Conservation (phyloP, 2,113 vertebrate species). For the Anhinga anhinga region DNA sequence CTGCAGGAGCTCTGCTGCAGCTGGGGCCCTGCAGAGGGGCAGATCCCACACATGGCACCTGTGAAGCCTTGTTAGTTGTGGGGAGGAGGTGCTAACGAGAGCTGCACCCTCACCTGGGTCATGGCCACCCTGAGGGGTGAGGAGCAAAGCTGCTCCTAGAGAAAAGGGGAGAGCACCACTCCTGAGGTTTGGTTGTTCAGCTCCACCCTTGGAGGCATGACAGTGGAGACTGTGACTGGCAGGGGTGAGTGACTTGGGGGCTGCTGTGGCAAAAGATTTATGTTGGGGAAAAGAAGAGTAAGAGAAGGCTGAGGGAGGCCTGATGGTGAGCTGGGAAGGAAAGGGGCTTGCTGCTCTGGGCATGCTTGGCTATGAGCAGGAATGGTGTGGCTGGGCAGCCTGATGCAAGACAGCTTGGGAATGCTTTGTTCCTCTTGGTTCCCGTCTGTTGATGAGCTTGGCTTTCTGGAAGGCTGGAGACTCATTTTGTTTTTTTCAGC, state of each 20-base stretch:
- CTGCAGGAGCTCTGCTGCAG: background rate
- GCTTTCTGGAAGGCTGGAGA: background rate
- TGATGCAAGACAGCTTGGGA: background rate
- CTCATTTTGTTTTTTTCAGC: background rate
- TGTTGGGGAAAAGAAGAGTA: background rate
- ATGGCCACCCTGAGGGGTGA: rapidly evolving
- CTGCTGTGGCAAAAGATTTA: background rate
- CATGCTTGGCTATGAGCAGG: background rate
- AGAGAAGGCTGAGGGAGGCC: background rate
- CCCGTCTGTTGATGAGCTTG: background rate
- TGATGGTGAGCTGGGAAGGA: background rate
- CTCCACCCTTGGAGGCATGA: rapidly evolving
- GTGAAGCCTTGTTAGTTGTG: background rate
- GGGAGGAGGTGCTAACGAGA: background rate
- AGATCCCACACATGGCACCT: background rate
- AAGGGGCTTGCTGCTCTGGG: background rate
- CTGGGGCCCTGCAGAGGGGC: background rate
- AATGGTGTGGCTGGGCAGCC: background rate
- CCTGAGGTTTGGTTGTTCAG: too few species aligned
- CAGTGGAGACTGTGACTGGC: rapidly evolving
- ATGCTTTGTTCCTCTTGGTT: background rate
- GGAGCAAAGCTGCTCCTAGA: background rate
- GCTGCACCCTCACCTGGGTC: background rate
- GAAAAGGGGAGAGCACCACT: rapidly evolving
- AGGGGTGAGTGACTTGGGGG: background rate